A percentile compares a stretch with the other conserved stretches of the same genome.
These are phyloP conservation scores for Callosobruchus maculatus DNA, from an alignment of 2,888 invertebrate species.

Conservation along the genomic window DNA sequence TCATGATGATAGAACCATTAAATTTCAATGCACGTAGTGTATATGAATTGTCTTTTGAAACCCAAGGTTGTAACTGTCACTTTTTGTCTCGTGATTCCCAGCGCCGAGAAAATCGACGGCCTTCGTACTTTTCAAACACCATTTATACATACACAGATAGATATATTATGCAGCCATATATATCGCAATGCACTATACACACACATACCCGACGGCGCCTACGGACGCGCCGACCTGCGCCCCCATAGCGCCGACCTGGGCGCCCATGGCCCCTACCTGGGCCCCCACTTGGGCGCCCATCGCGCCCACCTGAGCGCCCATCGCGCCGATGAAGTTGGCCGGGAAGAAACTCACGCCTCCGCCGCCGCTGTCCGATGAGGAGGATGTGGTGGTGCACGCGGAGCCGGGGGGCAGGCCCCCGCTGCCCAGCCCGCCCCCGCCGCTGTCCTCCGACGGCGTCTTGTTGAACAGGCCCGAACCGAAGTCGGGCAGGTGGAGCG, in stretches of 20 bases:
- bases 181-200: slow-evolving; percentile 6
- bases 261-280: slow-evolving; percentile 39
- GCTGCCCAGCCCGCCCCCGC: slow-evolving; percentile 59
- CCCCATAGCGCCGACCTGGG: slow-evolving; percentile 39
- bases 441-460: slow-evolving; percentile 89
- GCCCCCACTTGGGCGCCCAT: slow-evolving; percentile 41
- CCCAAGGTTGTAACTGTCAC: too few relatives aligned
- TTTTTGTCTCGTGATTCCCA: too few relatives aligned
- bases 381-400: slow-evolving; percentile 17
- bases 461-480: slow-evolving; percentile 90
- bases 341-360: slow-evolving; percentile 46
- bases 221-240: slow-evolving; percentile 39
- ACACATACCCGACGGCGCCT: slow-evolving; percentile 44
- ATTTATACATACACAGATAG: background rate
- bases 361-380: slow-evolving; percentile 14
- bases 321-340: slow-evolving; percentile 46
- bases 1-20: too few relatives aligned
- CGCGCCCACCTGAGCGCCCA: slow-evolving; percentile 43
- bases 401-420: slow-evolving; percentile 56
- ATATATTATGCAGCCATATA: background rate
- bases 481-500: slow-evolving; percentile 94
- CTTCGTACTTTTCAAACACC: too few relatives aligned
- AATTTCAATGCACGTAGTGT: too few relatives aligned
- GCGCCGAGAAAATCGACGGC: too few relatives aligned
- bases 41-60: too few relatives aligned